Percentiles rank a stretch among this genome's conserved stretches.
These are phyloP conservation scores for Ceratosolen fusciceps DNA, from an alignment of 1,140 invertebrate species.

Conservation along the genomic window DNA sequence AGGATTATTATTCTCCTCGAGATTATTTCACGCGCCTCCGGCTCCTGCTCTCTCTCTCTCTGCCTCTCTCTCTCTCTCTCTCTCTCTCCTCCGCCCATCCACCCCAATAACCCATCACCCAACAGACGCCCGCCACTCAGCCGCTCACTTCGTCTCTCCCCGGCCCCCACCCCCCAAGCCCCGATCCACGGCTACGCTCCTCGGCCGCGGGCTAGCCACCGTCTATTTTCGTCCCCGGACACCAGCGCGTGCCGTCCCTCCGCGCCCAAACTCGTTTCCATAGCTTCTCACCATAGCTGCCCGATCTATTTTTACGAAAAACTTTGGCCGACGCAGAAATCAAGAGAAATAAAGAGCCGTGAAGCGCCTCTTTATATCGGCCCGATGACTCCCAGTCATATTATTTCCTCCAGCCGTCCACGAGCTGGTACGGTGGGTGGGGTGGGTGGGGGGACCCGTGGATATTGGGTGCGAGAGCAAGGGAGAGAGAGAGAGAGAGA, in stretches of 20 bases:
- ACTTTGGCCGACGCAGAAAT: background rate
- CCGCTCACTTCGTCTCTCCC: no score
- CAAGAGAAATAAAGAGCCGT: background rate
- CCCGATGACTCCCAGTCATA: background rate
- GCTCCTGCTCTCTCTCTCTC: constrained; percentile 20
- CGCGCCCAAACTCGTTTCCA: constrained; percentile 37
- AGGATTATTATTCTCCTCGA: constrained; percentile 68
- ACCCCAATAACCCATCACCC: no score
- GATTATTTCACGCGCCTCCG: constrained; percentile 54
- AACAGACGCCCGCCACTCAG: no score
- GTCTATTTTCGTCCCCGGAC: constrained; percentile 21
- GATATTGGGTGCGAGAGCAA: no score
- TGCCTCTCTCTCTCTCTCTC: background rate
- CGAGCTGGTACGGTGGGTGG: no score
- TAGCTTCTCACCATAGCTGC: constrained; percentile 31
- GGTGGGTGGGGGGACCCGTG: no score
- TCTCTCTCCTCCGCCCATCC: no score
- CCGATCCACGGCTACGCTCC: no score
- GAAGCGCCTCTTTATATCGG: background rate
- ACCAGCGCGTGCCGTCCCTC: background rate
- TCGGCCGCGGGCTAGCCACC: no score
- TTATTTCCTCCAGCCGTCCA: no score
- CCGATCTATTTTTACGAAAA: constrained; percentile 17
- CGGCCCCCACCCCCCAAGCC: no score
- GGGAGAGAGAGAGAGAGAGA: background rate